Conservation (phyloP, 92 coral and sea anemone genomes). For the Actinostola sp. region DNA sequence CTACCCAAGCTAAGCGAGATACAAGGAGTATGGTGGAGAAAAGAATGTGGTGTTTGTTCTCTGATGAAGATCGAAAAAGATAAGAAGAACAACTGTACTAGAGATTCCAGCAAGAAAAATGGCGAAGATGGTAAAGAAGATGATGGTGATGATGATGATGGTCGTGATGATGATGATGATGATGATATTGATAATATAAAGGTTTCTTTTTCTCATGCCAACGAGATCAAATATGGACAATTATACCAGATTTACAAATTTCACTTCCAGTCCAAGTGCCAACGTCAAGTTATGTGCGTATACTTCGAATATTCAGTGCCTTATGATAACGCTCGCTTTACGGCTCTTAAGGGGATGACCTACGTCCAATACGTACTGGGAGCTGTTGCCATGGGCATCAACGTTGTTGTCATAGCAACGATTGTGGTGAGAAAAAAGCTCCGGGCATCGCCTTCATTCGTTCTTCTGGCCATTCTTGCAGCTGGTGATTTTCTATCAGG, state of each 20-base stretch:
- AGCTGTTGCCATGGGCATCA: slow-evolving; percentile 18
- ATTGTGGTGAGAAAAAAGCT: neutral
- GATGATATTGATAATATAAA: too few species aligned
- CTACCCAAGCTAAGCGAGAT: slow-evolving; percentile 22
- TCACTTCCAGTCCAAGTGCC: slow-evolving; percentile 11
- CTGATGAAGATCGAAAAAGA: slow-evolving; percentile 9
- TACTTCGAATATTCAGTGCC: slow-evolving; percentile 18
- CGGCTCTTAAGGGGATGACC: neutral
- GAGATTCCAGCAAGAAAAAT: too few species aligned
- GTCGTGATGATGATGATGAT: neutral
- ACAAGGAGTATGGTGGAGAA: slow-evolving; percentile 20
- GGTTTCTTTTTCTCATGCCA: slow-evolving; percentile 10
- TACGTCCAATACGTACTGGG: slow-evolving; percentile 31
- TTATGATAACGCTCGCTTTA: slow-evolving; percentile 10
- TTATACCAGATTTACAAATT: slow-evolving; percentile 13
- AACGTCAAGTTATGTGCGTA: slow-evolving; percentile 11
- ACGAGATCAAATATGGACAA: slow-evolving; percentile 10
- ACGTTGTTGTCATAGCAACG: slow-evolving; percentile 23
- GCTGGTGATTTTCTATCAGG: slow-evolving; percentile 32
- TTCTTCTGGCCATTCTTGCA: slow-evolving; percentile 30
- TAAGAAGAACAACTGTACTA: neutral
- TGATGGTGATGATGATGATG: slow-evolving; percentile 8
- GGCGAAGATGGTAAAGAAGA: slow-evolving; percentile 20
- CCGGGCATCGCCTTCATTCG: slow-evolving; percentile 31
- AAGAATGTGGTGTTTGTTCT: slow-evolving; percentile 35